Evolutionary conservation across 2,797 vertebrate genomes (phyloP).

Genomic region (Argya squamiceps): DNA sequence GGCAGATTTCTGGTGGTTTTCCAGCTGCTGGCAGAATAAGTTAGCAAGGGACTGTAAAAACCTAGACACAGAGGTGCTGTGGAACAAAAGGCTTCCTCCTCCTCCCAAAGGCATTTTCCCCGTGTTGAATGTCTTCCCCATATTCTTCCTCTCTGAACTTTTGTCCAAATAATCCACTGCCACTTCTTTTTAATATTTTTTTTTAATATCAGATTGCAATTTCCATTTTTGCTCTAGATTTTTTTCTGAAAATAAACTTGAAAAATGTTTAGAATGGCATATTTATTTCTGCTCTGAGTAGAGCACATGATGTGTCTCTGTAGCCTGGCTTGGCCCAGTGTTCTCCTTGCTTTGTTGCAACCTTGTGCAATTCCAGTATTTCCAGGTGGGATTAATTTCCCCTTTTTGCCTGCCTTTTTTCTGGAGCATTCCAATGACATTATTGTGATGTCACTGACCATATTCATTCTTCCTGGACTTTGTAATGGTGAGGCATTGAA

Average conservation of each 20-base stretch:
- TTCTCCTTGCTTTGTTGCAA: not conserved
- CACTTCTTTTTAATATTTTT: not conserved
- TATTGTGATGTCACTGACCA: not conserved
- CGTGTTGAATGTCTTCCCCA: not conserved
- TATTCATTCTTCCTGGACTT: not conserved
- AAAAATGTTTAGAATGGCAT: constrained; percentile 15
- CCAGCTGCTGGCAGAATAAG: not conserved
- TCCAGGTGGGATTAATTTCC: not conserved
- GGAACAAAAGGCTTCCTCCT: not conserved
- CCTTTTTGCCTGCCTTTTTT: not conserved
- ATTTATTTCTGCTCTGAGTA: constrained; percentile 29
- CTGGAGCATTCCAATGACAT: not conserved
- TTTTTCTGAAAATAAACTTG: constrained; percentile 45
- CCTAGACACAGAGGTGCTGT: not conserved
- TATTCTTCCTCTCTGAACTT: not conserved
- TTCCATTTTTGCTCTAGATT: constrained; percentile 1
- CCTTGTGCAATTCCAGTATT: not conserved
- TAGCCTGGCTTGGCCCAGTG: not conserved
- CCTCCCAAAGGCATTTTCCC: not conserved
- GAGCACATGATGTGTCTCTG: not conserved
- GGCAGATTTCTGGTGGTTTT: not conserved
- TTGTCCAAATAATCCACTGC: not conserved
- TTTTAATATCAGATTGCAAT: not conserved
- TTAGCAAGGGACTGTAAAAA: not conserved
- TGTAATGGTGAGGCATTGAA: not conserved